Percentiles rank a stretch among this genome's conserved stretches.
These are phyloP conservation scores for Lepus timidus DNA, from an alignment of 2,113 vertebrate genomes.

Conservation along the genomic window DNA sequence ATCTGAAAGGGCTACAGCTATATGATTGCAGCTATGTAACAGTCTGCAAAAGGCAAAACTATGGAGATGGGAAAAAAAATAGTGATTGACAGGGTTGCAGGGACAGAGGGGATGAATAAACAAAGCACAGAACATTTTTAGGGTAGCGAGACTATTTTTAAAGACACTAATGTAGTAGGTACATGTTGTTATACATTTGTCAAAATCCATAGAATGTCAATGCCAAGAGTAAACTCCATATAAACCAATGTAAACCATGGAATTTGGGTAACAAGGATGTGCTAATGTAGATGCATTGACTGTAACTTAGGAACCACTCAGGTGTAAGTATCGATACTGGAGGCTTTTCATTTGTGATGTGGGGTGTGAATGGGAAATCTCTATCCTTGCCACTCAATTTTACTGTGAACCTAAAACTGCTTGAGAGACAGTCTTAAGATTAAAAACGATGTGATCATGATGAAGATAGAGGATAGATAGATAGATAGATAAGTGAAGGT, in stretches of 20 bases:
- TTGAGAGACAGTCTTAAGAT: background rate
- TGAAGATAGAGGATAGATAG: background rate
- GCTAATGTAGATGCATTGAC: background rate
- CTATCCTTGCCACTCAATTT: background rate
- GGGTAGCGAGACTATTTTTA: background rate
- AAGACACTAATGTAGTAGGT: background rate
- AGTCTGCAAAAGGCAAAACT: background rate
- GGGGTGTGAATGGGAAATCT: background rate
- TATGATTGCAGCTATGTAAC: background rate
- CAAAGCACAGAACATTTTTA: background rate
- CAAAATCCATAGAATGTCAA: background rate
- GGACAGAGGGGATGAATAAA: background rate
- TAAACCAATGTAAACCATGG: background rate
- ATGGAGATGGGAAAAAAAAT: background rate
- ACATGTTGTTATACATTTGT: background rate
- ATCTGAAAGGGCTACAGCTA: background rate
- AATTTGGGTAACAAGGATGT: background rate
- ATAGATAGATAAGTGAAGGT: too few relatives aligned
- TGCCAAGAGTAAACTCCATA: background rate
- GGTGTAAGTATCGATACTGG: background rate
- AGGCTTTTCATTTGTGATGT: background rate
- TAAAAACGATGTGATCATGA: background rate
- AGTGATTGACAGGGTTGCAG: background rate
- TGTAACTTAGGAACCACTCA: background rate
- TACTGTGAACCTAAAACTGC: background rate